Conservation (phyloP, 1,140 invertebrate species). For the Trichonephila clavipes region DNA sequence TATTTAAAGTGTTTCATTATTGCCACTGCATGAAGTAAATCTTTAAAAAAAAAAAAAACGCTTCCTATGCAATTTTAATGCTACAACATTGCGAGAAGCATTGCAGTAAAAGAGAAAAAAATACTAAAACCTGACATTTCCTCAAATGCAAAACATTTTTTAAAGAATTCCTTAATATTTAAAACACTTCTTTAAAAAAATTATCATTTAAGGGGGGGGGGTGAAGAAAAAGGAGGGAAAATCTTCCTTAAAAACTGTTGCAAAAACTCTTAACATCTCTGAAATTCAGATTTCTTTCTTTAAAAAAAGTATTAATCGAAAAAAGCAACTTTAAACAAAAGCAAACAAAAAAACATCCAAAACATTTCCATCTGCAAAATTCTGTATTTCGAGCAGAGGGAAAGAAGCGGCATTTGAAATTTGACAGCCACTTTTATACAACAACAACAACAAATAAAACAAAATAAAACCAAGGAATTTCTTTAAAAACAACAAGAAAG, state of each 20-base stretch:
- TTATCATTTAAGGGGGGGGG: too few species aligned
- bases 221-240: too few species aligned
- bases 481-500: not conserved
- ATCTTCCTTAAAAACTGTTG: not conserved
- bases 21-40: too few species aligned
- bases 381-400: not conserved
- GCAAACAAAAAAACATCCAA: not conserved
- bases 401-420: not conserved
- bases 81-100: too few species aligned
- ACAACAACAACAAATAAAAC: not conserved
- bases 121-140: too few species aligned
- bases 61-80: too few species aligned
- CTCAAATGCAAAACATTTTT: too few species aligned
- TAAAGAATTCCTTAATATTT: too few species aligned
- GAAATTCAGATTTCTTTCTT: not conserved
- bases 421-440: not conserved
- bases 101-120: too few species aligned
- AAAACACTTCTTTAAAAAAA: too few species aligned
- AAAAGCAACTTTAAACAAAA: not conserved
- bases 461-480: not conserved
- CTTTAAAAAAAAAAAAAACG: too few species aligned
- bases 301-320: not conserved
- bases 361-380: not conserved
- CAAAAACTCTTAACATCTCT: not conserved
- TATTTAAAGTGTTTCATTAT: too few species aligned